phyloP scores from a whole-genome alignment of 1,140 invertebrate genomes.

The Caenorhabditis elegans region WBcel235 BX284605.5:12936001-12936500 shows the following conservation, averaged over 20 bases:
- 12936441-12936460: background rate
- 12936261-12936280: background rate
- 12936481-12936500: background rate
- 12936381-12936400: background rate
- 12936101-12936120: background rate
- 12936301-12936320: background rate
- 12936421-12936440: background rate
- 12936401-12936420: background rate
- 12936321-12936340: background rate
- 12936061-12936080: background rate
- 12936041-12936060: conserved; percentile 23
- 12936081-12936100: no score
- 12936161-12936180: background rate
- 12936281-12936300: background rate
- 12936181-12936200: conserved; percentile 28
- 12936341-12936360: background rate
- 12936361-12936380: background rate
- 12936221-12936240: background rate
- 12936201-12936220: conserved; percentile 12
- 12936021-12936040: background rate
- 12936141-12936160: background rate
- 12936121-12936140: conserved; percentile 27
- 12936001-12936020: background rate
- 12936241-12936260: background rate
- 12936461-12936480: background rate